Evolutionary conservation across 1,140 invertebrate species (phyloP).

Genomic region (Augochlora pura): DNA sequence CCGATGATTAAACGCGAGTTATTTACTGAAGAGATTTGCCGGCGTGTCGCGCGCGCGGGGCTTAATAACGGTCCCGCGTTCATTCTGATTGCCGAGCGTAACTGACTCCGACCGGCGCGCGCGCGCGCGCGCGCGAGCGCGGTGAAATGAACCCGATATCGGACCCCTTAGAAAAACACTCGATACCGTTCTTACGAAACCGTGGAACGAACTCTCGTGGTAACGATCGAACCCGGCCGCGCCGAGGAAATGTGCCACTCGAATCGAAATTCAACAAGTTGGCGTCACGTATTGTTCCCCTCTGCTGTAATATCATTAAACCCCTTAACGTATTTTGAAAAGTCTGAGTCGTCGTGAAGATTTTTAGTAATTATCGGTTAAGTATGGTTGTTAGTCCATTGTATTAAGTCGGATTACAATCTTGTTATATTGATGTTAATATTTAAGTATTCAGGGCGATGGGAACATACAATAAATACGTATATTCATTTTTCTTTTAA

Average conservation of each 20-base stretch:
- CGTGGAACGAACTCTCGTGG: neutral
- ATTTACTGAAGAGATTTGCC: conserved; percentile 20
- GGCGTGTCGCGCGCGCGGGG: neutral
- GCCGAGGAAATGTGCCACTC: neutral
- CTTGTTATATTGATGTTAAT: too few relatives aligned
- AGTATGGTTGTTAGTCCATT: too few relatives aligned
- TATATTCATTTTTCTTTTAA: too few relatives aligned
- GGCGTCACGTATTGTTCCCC: neutral
- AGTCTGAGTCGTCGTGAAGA: too few relatives aligned
- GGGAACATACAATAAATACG: too few relatives aligned
- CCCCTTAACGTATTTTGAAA: too few relatives aligned
- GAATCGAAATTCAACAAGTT: conserved; percentile 2
- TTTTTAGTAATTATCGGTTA: too few relatives aligned
- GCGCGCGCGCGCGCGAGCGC: neutral
- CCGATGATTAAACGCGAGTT: conserved; percentile 24
- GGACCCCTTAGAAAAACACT: conserved; percentile 8
- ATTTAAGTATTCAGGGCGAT: too few relatives aligned
- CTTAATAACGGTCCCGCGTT: conserved; percentile 11
- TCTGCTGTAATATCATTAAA: too few relatives aligned
- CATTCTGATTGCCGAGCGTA: conserved; percentile 1
- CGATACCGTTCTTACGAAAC: neutral
- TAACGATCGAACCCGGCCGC: conserved; percentile 7
- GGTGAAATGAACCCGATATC: conserved; percentile 3
- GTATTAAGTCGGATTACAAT: too few relatives aligned
- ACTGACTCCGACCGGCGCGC: conserved; percentile 11